phyloP scores from a whole-genome alignment of 2,113 vertebrate species.

The Synodontis membranacea region DNA sequence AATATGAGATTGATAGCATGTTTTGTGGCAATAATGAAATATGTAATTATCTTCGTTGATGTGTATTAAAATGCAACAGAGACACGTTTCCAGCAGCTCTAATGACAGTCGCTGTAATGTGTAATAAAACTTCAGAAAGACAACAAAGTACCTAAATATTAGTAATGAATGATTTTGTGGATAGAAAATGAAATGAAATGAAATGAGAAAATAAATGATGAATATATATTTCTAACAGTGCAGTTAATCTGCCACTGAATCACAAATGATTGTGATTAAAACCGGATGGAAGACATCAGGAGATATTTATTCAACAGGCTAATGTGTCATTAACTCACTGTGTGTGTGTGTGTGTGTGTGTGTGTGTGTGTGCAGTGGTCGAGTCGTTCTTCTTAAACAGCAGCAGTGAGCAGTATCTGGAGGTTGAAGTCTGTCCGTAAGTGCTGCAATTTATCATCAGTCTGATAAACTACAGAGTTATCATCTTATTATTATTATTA shows the following conservation, averaged over 20 bases:
- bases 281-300: neutral
- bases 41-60: neutral
- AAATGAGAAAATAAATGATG: neutral
- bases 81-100: neutral
- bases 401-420: constrained; percentile 82
- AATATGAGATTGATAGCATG: neutral
- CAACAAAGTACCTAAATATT: neutral
- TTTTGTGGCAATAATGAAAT: neutral
- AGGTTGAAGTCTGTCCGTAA: constrained; percentile 93
- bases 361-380: constrained; percentile 72
- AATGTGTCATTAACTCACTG: neutral
- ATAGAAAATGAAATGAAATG: neutral
- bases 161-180: neutral
- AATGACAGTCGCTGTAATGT: neutral
- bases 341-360: constrained; percentile 5
- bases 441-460: constrained; percentile 60
- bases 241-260: neutral
- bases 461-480: neutral
- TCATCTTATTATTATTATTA: neutral
- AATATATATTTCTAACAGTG: neutral
- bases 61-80: neutral
- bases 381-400: constrained; percentile 90
- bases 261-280: neutral
- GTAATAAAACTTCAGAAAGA: neutral
- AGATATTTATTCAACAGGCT: neutral